Base-by-base conservation (phyloP, 2,888 invertebrate species). In the Watsonalla cultraria region DNA sequence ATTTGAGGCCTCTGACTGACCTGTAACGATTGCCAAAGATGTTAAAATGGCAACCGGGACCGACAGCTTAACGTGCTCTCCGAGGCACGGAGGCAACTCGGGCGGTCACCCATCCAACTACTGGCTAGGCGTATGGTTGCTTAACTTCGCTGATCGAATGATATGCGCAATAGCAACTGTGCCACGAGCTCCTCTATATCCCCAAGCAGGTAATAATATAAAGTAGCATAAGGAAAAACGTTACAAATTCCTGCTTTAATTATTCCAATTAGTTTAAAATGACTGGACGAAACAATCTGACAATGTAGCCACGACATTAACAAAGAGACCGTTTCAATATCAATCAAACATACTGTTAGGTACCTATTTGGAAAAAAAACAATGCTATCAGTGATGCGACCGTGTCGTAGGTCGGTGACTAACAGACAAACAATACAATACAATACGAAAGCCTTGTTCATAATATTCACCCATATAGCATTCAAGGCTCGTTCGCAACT, bases 401-500 rank as follows among this genome's bases (percentile, higher is more conserved):
- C 70, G 67, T 58, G 45, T 51, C 56, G 56, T 58, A 67, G 62
- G 65, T 59, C 58, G 64, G 62, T 65, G 64, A 64, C 58, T 54
- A 54, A 60, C 58, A 57, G 24, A 24, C 24, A 24, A 24, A 53
- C 61, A 60, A 68, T 60, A 78, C 67, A 78, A 74, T 74, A 67
- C 61, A 64, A 57, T 52, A 46, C 61, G 53, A 55, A 67, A 67
- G 72, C 67, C 72, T 74, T 72, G 73, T 70, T 76, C 66, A 65
- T 58, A 66, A 64, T 69, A 70, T 66, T 65, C 73, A 72, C 64
- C 69, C 67, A 74, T 74, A 68, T 69, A 56, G 54, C 59, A 64
- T 60, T 72, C 82, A 83, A 84, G 84, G 82, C 68, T 75, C 57
- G 61, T 61, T 67, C 54, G 51, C 60, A 68, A 76, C 71, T 76